Conservation (phyloP, 2,113 vertebrate species). For the Cinclus cinclus region DNA sequence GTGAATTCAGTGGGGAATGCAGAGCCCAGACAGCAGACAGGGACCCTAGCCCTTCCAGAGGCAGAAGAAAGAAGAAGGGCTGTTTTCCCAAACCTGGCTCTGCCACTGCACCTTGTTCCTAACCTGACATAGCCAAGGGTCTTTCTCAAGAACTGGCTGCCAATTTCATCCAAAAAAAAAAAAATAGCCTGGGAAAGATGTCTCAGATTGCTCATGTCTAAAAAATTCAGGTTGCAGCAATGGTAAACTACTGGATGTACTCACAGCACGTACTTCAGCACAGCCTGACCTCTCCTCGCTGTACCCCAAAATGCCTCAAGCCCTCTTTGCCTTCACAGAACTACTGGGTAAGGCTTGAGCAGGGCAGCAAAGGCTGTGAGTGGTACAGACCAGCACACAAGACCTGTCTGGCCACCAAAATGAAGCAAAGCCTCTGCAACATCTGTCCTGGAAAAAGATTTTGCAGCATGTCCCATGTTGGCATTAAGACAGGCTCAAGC, state of each 20-base stretch:
- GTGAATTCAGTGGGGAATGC: neutral
- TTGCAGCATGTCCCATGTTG: too few species aligned
- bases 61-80: neutral
- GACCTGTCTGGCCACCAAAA: neutral
- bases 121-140: neutral
- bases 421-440: neutral
- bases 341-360: neutral
- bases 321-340: neutral
- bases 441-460: neutral
- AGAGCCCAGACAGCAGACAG: neutral
- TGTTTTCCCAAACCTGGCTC: neutral
- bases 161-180: neutral
- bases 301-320: neutral
- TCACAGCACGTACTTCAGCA: accelerated
- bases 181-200: neutral
- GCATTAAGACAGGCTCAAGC: neutral
- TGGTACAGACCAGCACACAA: neutral
- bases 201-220: neutral
- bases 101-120: neutral
- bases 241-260: accelerated
- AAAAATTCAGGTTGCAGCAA: neutral
- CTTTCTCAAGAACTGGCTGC: neutral
- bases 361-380: neutral
- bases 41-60: neutral
- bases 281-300: neutral